Conservation (phyloP, 2,888 invertebrate genomes). For the Synergus laeviventris region DNA sequence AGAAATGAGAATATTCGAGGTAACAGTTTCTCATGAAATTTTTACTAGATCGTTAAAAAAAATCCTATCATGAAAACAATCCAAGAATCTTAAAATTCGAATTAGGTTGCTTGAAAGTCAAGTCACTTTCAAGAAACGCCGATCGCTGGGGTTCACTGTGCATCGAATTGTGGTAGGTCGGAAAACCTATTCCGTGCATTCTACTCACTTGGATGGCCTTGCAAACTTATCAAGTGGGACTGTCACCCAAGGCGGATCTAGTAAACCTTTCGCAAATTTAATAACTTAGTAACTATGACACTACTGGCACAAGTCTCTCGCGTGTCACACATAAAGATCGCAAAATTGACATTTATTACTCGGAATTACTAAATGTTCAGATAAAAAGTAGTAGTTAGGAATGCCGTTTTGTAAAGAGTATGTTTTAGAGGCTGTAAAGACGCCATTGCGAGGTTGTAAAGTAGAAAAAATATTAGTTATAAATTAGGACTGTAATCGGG, state of each 20-base stretch:
- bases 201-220: neutral
- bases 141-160: slow-evolving; percentile 16
- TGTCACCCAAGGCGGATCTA: slow-evolving; percentile 25
- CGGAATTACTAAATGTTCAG: neutral
- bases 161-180: slow-evolving; percentile 35
- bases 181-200: slow-evolving; percentile 21
- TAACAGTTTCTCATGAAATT: neutral
- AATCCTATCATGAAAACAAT: neutral
- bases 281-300: slow-evolving; percentile 28
- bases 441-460: neutral
- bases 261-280: slow-evolving; percentile 18
- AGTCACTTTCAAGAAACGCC: slow-evolving; percentile 7
- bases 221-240: slow-evolving; percentile 9
- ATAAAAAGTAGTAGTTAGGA: neutral
- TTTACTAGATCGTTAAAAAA: neutral
- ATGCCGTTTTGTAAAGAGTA: neutral
- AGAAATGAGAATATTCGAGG: slow-evolving; percentile 27
- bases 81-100: neutral
- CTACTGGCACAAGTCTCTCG: slow-evolving; percentile 20
- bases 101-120: neutral
- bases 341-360: slow-evolving; percentile 27
- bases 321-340: neutral
- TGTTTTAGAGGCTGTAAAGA: neutral
- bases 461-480: neutral
- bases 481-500: neutral